phyloP scores from a whole-genome alignment of 1,140 invertebrate species.

The Bombus impatiens region DNA sequence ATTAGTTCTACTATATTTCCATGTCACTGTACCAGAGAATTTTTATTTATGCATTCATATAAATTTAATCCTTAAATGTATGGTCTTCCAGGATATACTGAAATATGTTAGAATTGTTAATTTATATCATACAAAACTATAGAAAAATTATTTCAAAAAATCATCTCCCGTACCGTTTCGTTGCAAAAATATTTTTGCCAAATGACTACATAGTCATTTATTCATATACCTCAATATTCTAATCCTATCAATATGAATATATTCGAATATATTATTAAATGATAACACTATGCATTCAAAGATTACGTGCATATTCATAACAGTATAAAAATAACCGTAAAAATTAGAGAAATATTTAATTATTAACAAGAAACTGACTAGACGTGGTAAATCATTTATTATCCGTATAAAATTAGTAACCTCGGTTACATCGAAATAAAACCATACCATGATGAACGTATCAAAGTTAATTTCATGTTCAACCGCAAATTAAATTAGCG shows the following conservation, averaged over 20 bases:
- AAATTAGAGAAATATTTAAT: conserved; percentile 5
- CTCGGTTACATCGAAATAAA: not conserved
- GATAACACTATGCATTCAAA: not conserved
- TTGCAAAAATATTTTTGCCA: too few species aligned
- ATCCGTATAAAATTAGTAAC: not conserved
- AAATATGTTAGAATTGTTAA: too few species aligned
- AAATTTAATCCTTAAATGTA: not conserved
- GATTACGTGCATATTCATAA: not conserved
- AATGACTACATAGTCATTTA: not conserved
- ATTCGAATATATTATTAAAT: not conserved
- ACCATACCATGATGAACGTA: not conserved
- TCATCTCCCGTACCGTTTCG: not conserved
- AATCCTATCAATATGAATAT: not conserved
- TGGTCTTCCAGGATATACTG: too few species aligned
- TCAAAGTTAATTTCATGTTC: not conserved
- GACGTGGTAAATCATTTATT: not conserved
- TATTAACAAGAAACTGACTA: not conserved
- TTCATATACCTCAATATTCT: not conserved
- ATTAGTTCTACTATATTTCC: not conserved
- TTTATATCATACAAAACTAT: not conserved
- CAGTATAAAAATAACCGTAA: not conserved
- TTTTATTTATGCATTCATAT: not conserved
- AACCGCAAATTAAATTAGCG: not conserved
- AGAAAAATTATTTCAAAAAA: not conserved
- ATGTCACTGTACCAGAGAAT: not conserved